Base-by-base conservation (phyloP, 1,140 invertebrate genomes). In the Sycophaga agraensis region DNA sequence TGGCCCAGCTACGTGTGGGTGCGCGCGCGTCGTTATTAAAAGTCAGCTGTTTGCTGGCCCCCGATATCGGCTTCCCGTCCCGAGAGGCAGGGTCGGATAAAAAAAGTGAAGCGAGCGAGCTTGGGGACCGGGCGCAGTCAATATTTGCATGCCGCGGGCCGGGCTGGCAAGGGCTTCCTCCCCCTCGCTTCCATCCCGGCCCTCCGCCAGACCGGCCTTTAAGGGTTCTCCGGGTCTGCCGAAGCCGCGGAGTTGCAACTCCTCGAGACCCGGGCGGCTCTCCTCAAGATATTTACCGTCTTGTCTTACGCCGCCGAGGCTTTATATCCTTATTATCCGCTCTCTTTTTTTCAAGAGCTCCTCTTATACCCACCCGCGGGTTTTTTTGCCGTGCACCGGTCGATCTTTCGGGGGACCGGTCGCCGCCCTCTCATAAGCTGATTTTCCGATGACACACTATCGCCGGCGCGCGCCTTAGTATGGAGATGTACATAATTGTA, bases 91-190 rank as follows among this genome's bases (percentile, higher is more conserved):
- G n/a, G n/a, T n/a, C n/a, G n/a, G n/a, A n/a, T n/a, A n/a, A n/a
- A n/a, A n/a, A n/a, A n/a, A n/a, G n/a, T n/a, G n/a, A n/a, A n/a
- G 14, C 37, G 11, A 39, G 14, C 21, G 4, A 37, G 11, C 8
- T 37, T 4, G 50, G 21, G 22, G 35, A n/a, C n/a, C n/a, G 68
- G 64, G 66, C 63, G 70, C 69, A 78, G 76, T 78, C 77, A 79
- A 79, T 79, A 79, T 79, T 79, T 79, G 75, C 70, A 74, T 76
- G 76, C 76, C n/a, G n/a, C n/a, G n/a, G n/a, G n/a, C n/a, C n/a
- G n/a, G n/a, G n/a, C n/a, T n/a, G n/a, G n/a, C n/a, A n/a, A n/a
- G n/a, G n/a, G n/a, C n/a, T n/a, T n/a, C n/a, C n/a, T n/a, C n/a
- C n/a, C n/a, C n/a, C n/a, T 39, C 11, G 17, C n/a, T 34, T 8